A percentile compares a stretch with the other conserved stretches of the same genome.
These are phyloP conservation scores for Alligator sinensis DNA, from an alignment of 2,113 vertebrate species.

Conservation along the genomic window DNA sequence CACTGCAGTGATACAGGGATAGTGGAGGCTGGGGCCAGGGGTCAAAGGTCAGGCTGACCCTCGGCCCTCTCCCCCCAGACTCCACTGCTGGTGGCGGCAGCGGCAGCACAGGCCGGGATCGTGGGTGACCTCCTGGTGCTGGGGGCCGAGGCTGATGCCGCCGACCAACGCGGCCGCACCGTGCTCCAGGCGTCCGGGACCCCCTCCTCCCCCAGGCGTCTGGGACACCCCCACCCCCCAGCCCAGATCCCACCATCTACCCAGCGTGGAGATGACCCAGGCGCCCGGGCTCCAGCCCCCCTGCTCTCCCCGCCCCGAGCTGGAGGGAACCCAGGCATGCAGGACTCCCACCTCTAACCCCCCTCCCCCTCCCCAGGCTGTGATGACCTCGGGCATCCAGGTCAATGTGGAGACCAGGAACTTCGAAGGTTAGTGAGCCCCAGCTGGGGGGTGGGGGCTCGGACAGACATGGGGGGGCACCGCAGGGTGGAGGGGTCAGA, in stretches of 20 bases:
- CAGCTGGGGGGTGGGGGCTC: neutral
- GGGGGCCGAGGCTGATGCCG: conserved; percentile 71
- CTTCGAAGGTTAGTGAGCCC: conserved; percentile 84
- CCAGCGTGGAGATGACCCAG: neutral
- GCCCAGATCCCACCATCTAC: too few species aligned
- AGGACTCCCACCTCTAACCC: neutral
- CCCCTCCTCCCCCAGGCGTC: conserved; percentile 85
- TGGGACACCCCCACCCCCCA: too few species aligned
- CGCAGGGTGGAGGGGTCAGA: neutral
- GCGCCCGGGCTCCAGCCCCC: neutral
- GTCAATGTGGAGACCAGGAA: conserved; percentile 88
- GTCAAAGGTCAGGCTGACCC: neutral
- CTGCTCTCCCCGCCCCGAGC: neutral
- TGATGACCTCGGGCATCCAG: conserved; percentile 76
- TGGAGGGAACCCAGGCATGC: neutral
- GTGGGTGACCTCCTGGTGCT: neutral
- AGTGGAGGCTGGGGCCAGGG: too few species aligned
- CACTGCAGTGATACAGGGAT: too few species aligned
- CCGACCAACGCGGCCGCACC: conserved; percentile 88
- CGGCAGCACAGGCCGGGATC: neutral
- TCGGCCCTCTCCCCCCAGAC: too few species aligned
- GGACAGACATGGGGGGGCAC: neutral
- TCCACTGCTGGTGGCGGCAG: too few species aligned
- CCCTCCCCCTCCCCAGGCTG: conserved; percentile 69
- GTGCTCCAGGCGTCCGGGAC: conserved; percentile 87